Evolutionary conservation across 2,797 vertebrate species (phyloP), one percentile per base, ranked within the genome.

Genomic region (Myiotriccus ornatus): DNA sequence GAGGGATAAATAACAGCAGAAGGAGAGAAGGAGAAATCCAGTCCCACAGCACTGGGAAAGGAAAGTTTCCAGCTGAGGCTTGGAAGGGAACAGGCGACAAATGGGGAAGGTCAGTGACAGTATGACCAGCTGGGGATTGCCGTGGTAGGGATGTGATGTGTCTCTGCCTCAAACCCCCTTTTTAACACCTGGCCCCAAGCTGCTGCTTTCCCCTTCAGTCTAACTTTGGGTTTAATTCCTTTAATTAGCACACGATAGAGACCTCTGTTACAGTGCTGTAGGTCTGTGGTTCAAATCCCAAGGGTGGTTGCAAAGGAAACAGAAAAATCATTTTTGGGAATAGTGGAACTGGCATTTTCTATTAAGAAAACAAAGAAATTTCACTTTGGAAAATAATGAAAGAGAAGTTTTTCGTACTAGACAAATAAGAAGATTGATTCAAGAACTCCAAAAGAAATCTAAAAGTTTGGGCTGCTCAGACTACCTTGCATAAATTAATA

Each of bases 221-320:
- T 86, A 71, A 70, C 56, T 87, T 92, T 22, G 60, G 49, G 53
- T 90, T 87, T 80, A 90, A 84, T 63, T 46, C 32, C 20, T 87
- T 70, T 83, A 82, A 87, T 60, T 93, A 4, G 4, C 70, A 82
- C 52, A 77, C 0, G 81, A 84, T 13, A 84, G 84, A 92, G 63
- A 90, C n/a, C 79, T 82, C 90, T 60, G 32, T 63, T 79, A 77
- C 70, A 74, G 78, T 83, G 95, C 90, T 96, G 93, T 92, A 96
- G 92, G 93, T 96, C 93, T 94, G 93, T 89, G 90, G 86, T 89
- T 94, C 92, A 94, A 87, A 89, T 24, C 81, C 39, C 86, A 89
- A 0, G 37, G 47, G 88, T 70, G 67, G 67, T 44, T 92, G 69
- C 59, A 93, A 90, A 93, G 59, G 70, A 87, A 95, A 91, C 19